Evolutionary conservation across 2,113 vertebrate genomes (phyloP).

Genomic region (Epinephelus cyanopodus): DNA sequence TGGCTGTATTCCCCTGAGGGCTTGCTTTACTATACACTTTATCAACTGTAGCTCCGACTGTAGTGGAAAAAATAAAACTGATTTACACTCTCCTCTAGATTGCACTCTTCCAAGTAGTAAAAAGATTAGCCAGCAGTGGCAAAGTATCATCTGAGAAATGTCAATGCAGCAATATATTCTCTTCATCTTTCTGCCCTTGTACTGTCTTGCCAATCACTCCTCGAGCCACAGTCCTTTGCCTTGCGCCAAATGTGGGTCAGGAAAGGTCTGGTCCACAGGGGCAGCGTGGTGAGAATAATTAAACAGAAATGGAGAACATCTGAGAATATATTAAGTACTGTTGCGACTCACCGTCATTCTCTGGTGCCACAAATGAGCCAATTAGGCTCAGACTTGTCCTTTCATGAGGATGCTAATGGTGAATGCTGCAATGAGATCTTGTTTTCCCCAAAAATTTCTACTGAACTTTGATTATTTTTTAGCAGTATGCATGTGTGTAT

Average conservation of each 20-base stretch:
- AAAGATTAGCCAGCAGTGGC: constrained; percentile 60
- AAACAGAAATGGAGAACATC: constrained; percentile 43
- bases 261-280: constrained; percentile 51
- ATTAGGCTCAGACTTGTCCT: constrained; percentile 56
- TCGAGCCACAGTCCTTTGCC: constrained; percentile 8
- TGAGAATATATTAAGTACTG: constrained; percentile 33
- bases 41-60: constrained; percentile 48
- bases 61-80: constrained; percentile 55
- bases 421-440: constrained; percentile 22
- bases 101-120: constrained; percentile 51
- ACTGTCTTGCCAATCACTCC: constrained; percentile 50
- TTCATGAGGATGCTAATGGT: constrained; percentile 34
- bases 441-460: constrained; percentile 14
- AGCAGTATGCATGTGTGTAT: constrained; percentile 9
- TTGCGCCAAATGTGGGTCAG: constrained; percentile 62
- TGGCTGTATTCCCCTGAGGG: constrained; percentile 1
- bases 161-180: constrained; percentile 43
- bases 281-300: constrained; percentile 37
- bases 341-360: constrained; percentile 28
- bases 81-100: constrained; percentile 56
- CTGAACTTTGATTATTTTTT: constrained; percentile 51
- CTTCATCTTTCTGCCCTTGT: constrained; percentile 36
- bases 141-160: constrained; percentile 54
- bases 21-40: constrained; percentile 40
- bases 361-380: constrained; percentile 58